Conservation (phyloP, 2,113 vertebrate genomes). For the Tinamus guttatus region DNA sequence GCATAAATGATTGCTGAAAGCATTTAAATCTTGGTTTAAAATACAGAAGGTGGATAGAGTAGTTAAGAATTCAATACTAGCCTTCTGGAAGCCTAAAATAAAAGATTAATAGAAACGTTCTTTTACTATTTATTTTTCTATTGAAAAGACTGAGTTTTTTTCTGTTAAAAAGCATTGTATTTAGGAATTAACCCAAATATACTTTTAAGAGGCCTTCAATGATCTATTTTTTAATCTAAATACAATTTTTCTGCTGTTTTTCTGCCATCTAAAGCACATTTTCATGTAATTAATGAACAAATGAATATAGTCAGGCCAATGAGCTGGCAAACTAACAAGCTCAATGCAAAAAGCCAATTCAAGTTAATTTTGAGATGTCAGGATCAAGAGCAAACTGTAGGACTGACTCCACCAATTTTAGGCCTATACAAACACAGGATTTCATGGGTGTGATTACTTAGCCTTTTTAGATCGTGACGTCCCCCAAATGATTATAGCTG, state of each 20-base stretch:
- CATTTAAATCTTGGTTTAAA: neutral
- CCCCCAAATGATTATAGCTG: neutral
- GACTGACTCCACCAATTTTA: neutral
- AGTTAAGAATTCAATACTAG: neutral
- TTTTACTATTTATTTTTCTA: neutral
- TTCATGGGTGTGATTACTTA: no score
- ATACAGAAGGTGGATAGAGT: neutral
- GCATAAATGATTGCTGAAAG: neutral
- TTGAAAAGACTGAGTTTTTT: neutral
- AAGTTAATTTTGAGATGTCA: neutral
- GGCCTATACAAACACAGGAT: neutral
- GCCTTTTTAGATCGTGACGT: neutral
- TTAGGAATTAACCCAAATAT: neutral
- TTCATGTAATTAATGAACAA: neutral
- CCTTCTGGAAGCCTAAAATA: neutral
- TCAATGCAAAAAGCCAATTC: neutral
- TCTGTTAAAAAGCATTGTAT: neutral
- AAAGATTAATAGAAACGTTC: neutral
- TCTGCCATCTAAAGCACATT: neutral
- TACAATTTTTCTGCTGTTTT: neutral
- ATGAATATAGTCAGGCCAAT: neutral
- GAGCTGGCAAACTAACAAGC: neutral
- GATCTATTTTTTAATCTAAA: neutral
- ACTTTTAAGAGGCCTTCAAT: neutral
- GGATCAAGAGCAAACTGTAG: neutral